Evolutionary conservation across 2,113 vertebrate species (phyloP).

Genomic region (Myiagra hebetior): DNA sequence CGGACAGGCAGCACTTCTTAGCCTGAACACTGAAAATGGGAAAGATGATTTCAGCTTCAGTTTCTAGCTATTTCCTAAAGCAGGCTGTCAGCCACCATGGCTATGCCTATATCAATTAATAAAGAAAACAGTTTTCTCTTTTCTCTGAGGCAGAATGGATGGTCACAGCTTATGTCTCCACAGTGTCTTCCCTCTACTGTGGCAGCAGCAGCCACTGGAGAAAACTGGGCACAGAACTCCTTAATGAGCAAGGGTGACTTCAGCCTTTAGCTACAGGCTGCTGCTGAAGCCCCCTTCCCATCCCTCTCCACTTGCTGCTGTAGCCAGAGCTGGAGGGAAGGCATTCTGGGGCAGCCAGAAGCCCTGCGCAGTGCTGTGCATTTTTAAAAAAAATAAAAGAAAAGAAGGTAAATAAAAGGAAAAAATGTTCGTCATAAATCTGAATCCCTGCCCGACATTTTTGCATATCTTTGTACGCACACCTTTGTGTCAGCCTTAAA

Average conservation of each 20-base stretch:
- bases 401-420: background rate
- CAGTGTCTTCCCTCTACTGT: background rate
- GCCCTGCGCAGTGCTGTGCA: fast-evolving
- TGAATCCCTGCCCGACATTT: background rate
- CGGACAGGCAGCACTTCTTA: background rate
- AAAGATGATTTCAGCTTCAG: background rate
- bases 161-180: background rate
- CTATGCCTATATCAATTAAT: background rate
- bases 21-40: background rate
- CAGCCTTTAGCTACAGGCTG: background rate
- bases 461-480: background rate
- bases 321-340: background rate
- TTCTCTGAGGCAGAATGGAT: background rate
- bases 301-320: background rate
- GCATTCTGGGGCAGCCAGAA: background rate
- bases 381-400: background rate
- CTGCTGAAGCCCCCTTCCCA: background rate
- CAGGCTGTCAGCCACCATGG: background rate
- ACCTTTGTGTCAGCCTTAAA: background rate
- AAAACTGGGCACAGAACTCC: background rate
- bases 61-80: background rate
- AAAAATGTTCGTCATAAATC: background rate
- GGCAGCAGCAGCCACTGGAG: background rate
- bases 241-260: background rate
- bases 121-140: background rate